phyloP scores from a whole-genome alignment of 2,113 vertebrate genomes.

The Amblyornis subalaris region DNA sequence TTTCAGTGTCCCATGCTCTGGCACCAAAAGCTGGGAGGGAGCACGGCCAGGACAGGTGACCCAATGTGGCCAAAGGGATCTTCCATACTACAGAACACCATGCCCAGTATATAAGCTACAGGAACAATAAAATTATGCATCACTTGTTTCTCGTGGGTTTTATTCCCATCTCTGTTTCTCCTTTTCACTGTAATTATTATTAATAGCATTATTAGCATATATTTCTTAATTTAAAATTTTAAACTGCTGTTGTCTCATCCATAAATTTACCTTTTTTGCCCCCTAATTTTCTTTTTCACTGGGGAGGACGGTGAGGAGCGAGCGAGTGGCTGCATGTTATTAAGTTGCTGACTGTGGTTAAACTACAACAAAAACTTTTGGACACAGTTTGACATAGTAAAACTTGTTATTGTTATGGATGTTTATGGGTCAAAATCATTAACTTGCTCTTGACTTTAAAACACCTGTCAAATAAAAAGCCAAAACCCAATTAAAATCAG shows the following conservation, averaged over 20 bases:
- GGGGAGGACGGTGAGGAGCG: neutral
- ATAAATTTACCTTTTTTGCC: neutral
- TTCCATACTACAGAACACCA: accelerated
- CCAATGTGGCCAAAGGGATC: neutral
- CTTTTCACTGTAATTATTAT: neutral
- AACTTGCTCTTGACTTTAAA: neutral
- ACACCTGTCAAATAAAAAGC: neutral
- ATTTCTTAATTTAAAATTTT: neutral
- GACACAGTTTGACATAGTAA: neutral
- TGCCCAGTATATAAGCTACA: neutral
- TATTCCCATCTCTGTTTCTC: neutral
- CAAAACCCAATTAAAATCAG: neutral
- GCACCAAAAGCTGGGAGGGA: neutral
- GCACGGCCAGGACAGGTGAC: neutral
- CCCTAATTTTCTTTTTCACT: neutral
- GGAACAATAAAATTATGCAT: accelerated
- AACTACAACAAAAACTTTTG: neutral
- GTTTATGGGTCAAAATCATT: neutral
- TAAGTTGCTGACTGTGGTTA: neutral
- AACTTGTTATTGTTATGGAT: neutral
- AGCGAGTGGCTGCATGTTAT: neutral
- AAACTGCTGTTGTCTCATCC: neutral
- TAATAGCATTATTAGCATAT: neutral
- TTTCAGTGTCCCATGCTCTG: neutral
- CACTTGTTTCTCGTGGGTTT: neutral